A percentile compares a stretch with the other conserved stretches of the same genome.
These are phyloP conservation scores for Drosophila sproati DNA, from an alignment of 1,140 invertebrate species.

Conservation along the genomic window DNA sequence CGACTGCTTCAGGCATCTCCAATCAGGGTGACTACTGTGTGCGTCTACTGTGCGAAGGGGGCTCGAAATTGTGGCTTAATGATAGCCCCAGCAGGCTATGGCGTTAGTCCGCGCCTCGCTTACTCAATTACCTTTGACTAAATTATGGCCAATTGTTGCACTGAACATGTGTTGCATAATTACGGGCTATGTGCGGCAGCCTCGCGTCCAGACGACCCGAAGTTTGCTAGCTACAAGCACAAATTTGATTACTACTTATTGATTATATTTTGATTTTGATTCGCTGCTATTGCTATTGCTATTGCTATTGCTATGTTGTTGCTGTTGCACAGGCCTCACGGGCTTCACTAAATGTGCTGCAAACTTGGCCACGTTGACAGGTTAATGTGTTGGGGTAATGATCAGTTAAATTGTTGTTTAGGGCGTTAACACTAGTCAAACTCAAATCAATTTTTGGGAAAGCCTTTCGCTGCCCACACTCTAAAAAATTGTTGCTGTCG, in stretches of 20 bases:
- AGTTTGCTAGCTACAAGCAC: constrained; percentile 66
- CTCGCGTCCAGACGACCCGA: constrained; percentile 34
- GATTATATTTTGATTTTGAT: constrained; percentile 61
- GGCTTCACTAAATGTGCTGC: constrained; percentile 73
- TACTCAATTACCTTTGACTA: constrained; percentile 82
- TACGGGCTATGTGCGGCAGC: constrained; percentile 69
- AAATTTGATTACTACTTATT: constrained; percentile 82
- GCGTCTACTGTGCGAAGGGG: constrained; percentile 10
- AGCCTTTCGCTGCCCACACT: constrained; percentile 39
- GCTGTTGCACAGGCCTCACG: constrained; percentile 48
- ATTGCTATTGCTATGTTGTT: no score
- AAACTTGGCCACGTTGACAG: constrained; percentile 80
- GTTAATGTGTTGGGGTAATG: constrained; percentile 61
- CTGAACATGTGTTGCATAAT: constrained; percentile 81
- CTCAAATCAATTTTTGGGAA: constrained; percentile 63
- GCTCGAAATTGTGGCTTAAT: constrained; percentile 51
- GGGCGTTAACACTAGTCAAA: constrained; percentile 62
- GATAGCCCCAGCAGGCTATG: constrained; percentile 55
- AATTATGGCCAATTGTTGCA: constrained; percentile 81
- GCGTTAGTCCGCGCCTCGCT: constrained; percentile 62
- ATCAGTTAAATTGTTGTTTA: constrained; percentile 48
- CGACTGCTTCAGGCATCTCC: constrained; percentile 1
- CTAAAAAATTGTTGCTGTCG: constrained; percentile 27
- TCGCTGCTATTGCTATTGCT: constrained; percentile 36
- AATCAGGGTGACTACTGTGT: constrained; percentile 20